A percentile compares a stretch with the other conserved stretches of the same genome.
These are phyloP conservation scores for Dicyrtomina minuta DNA, from an alignment of 2,888 invertebrate genomes.

Conservation along the genomic window DNA sequence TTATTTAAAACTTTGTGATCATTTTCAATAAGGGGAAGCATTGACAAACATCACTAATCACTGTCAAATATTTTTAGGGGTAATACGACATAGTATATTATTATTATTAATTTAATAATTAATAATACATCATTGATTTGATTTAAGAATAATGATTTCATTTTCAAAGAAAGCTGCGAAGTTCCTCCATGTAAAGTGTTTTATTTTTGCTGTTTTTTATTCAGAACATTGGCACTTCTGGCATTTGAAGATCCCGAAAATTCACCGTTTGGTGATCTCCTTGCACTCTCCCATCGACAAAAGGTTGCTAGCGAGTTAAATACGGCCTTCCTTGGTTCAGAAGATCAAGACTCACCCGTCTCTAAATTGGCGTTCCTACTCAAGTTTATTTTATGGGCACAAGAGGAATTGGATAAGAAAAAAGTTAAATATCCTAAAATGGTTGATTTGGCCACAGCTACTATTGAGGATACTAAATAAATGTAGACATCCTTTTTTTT, in stretches of 20 bases:
- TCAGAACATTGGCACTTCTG: conserved; percentile 81
- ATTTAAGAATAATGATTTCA: too few relatives aligned
- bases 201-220: conserved; percentile 12
- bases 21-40: too few relatives aligned
- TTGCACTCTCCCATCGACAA: conserved; percentile 91
- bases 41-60: too few relatives aligned
- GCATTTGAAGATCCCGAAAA: conserved; percentile 95
- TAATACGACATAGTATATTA: too few relatives aligned
- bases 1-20: too few relatives aligned
- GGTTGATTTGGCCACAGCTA: conserved; percentile 84
- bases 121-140: too few relatives aligned
- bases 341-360: conserved; percentile 85
- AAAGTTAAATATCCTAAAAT: conserved; percentile 94
- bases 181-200: too few relatives aligned
- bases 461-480: conserved; percentile 73
- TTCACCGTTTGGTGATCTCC: conserved; percentile 91
- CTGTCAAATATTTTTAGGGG: too few relatives aligned
- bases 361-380: conserved; percentile 88
- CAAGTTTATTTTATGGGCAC: conserved; percentile 92
- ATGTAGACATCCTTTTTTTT: not conserved
- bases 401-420: conserved; percentile 90
- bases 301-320: conserved; percentile 97
- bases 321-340: conserved; percentile 93
- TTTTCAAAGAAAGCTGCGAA: too few relatives aligned
- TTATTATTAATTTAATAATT: too few relatives aligned